Base-by-base conservation (phyloP, 2,888 invertebrate genomes). In the Tipula unca region DNA sequence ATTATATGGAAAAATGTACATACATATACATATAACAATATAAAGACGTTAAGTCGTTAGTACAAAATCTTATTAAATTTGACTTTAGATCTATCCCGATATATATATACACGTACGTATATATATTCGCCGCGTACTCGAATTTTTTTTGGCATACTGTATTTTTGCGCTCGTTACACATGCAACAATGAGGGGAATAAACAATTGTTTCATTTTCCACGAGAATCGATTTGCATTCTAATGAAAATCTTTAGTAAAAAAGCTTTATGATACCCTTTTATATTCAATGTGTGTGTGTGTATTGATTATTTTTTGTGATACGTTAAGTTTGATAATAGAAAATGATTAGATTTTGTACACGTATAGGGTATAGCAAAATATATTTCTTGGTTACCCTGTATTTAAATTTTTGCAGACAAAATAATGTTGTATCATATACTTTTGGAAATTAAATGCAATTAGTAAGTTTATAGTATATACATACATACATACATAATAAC, bases 51-150 rank as follows among this genome's bases (percentile, higher is more conserved):
- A 69, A 69, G 25, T 69, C 69, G 69, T 69, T 69, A 69, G 69
- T 69, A 69, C 69, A 20, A 69, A 69, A 69, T 69, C 69, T 69
- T 69, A 69, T 69, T 69, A 69, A 69, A 69, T 69, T 69, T 69
- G 69, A 69, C 69, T 69, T 69, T 69, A 25, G 69, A 69, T 20
- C 25, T 25, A 69, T 10, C 8, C 25, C 25, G 25, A 25, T 2
- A 69, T 69, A 69, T 25, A 69, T 25, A 25, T 13, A 13, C 20
- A 25, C 69, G 69, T 25, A 10, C 0, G 25, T 25, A 10, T 69
- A 5, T 5, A 48, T 5, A 17, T 69, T 69, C 10, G 13, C 10
- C 69, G 69, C 20, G 69, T 25, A 10, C 14, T 69, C 8, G 25
- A 5, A n/a, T n/a, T n/a, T n/a, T 48, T n/a, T 3, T n/a, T 14